Evolutionary conservation across 2,113 vertebrate species (phyloP), one percentile per base, ranked within the genome.

Genomic region (Cyrtonyx montezumae): DNA sequence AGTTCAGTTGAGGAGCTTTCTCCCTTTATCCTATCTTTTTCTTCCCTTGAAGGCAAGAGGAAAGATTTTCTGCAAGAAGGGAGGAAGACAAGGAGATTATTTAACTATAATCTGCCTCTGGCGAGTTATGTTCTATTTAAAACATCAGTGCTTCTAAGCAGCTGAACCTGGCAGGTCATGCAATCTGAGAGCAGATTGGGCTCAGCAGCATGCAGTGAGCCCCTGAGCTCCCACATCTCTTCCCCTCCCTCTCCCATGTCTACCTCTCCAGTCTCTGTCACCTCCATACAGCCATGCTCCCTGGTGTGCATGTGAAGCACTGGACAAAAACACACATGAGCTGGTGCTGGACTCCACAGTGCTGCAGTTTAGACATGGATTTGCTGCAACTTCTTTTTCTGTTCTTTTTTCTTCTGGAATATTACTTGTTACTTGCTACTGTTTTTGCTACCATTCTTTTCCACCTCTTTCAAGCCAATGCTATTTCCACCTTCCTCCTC

Each of bases 71-170:
- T 79, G 74, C 62, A 91, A 51, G 69, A 88, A 68, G 37, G 73
- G 8, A 28, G 23, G 20, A 89, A 69, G 55, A 71, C 66, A 78
- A 48, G 37, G 56, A 79, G 68, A 94, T 59, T 79, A 62, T 79
- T 81, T 61, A 68, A 79, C 59, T 82, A 16, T 23, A 76, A 83
- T 91, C 51, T 90, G 86, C 92, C 88, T 93, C 63, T 61, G 79
- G 85, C 79, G 80, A 90, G 66, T 90, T 69, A 61, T 84, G 79
- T 84, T 94, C 83, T 93, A 15, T 90, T 91, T 88, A 75, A 90
- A 80, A 85, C 58, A 80, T 65, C 17, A 6, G 58, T 53, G 77
- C 26, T 51, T 23, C 69, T 28, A 21, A 88, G 70, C 9, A 85
- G 43, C 25, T 15, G 15, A 86, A 77, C 62, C 61, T 67, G 61